phyloP scores from a whole-genome alignment of 2,797 vertebrate species.

The Cichlasoma orientale region DNA sequence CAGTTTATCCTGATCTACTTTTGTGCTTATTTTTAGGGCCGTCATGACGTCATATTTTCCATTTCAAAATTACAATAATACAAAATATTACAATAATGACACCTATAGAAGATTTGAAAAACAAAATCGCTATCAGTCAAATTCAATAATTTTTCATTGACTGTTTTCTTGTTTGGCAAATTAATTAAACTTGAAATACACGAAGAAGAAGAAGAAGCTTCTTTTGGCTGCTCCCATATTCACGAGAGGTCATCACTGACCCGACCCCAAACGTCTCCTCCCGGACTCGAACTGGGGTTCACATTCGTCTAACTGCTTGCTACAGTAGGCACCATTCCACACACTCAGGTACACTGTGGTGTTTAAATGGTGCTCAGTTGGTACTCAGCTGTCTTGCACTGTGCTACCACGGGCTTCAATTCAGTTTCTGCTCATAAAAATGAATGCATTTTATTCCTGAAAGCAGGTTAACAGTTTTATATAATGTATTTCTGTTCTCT shows the following conservation, averaged over 20 bases:
- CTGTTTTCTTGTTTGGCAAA: neutral
- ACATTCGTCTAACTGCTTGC: neutral
- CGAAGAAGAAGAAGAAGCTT: neutral
- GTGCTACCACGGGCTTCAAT: neutral
- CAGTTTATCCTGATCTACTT: no score
- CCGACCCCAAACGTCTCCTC: neutral
- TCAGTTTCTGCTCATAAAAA: neutral
- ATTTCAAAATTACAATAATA: neutral
- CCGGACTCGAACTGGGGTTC: neutral
- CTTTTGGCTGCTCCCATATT: neutral
- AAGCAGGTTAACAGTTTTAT: neutral
- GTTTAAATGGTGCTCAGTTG: neutral
- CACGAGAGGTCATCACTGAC: neutral
- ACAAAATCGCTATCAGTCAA: neutral
- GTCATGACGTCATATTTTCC: neutral
- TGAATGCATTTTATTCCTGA: neutral
- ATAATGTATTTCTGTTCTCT: neutral
- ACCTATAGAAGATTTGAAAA: neutral
- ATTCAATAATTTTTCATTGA: neutral
- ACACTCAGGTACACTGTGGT: neutral
- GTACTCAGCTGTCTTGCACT: neutral
- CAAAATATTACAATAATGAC: neutral
- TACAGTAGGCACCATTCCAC: no score
- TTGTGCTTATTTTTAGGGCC: neutral
- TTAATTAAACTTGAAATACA: neutral